A percentile compares a stretch with the other conserved stretches of the same genome.
Evolutionary conservation across 2,888 invertebrate genomes (phyloP).

Genomic region (Syritta pipiens): DNA sequence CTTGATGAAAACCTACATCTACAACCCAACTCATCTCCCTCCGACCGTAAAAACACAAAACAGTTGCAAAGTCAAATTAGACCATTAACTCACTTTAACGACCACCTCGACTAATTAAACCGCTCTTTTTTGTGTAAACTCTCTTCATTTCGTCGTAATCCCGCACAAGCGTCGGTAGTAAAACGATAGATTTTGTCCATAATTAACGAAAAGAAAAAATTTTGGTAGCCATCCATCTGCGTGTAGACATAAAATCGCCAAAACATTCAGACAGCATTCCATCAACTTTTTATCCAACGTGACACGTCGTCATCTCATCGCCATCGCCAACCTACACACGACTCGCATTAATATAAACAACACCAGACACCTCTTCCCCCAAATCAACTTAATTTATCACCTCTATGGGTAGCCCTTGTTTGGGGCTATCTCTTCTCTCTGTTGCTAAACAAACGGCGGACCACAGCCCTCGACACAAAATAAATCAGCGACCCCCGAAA

Average conservation of each 20-base stretch:
- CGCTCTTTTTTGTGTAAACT: too few species aligned
- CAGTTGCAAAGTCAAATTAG: conserved; percentile 33
- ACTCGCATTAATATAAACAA: conserved; percentile 31
- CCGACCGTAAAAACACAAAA: too few species aligned
- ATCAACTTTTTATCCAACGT: conserved; percentile 25
- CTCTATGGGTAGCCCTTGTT: conserved; percentile 35
- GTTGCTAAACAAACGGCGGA: neutral
- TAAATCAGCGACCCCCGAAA: conserved; percentile 48
- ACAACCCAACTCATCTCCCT: too few species aligned
- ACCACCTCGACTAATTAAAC: too few species aligned
- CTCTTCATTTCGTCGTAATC: too few species aligned
- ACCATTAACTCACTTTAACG: conserved; percentile 37
- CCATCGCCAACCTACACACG: conserved; percentile 48
- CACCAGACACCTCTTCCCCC: conserved; percentile 31
- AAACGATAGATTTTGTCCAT: too few species aligned
- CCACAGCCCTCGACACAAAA: conserved; percentile 36
- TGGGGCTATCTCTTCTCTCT: neutral
- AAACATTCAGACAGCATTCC: conserved; percentile 38
- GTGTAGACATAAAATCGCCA: neutral
- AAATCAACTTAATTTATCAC: conserved; percentile 64
- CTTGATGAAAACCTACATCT: too few species aligned
- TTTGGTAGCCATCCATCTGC: neutral
- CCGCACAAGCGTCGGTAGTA: neutral
- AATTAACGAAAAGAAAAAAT: neutral
- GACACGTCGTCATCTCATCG: conserved; percentile 20